These are phyloP conservation scores for Paedocypris sp. DNA, from an alignment of 2,113 vertebrate genomes.

Conservation along the genomic window DNA sequence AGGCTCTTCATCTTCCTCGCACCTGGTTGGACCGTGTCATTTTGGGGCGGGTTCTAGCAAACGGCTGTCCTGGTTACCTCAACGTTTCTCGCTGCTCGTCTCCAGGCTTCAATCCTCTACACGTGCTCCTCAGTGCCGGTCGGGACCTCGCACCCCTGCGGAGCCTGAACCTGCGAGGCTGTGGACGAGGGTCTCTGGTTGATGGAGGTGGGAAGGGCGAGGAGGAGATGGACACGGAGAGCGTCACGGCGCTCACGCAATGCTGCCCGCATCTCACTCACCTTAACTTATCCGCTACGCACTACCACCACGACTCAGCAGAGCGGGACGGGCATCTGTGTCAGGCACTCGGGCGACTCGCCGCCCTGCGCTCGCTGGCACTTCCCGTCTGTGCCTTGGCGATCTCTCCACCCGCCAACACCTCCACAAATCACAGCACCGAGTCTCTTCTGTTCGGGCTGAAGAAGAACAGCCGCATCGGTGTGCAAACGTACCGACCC, in stretches of 20 bases:
- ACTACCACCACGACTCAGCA: conserved; percentile 70
- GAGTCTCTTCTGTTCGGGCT: conserved; percentile 60
- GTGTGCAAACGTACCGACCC: conserved; percentile 58
- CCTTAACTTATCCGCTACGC: conserved; percentile 86
- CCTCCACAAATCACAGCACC: conserved; percentile 32
- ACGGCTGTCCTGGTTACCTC: conserved; percentile 80
- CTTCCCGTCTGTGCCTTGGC: conserved; percentile 80
- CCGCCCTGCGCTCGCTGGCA: conserved; percentile 69
- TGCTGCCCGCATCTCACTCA: conserved; percentile 72
- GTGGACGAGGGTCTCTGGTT: conserved; percentile 67
- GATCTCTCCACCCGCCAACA: conserved; percentile 51
- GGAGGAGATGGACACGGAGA: conserved; percentile 73
- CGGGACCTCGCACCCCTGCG: conserved; percentile 70
- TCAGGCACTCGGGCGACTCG: conserved; percentile 68
- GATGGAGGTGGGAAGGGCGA: conserved; percentile 72
- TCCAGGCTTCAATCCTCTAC: conserved; percentile 73
- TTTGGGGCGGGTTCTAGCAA: conserved; percentile 73
- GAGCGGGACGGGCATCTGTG: conserved; percentile 70
- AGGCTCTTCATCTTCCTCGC: conserved; percentile 81
- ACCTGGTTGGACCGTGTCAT: conserved; percentile 80
- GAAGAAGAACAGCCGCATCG: conserved; percentile 76
- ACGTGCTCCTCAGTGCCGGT: conserved; percentile 69
- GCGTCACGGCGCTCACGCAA: conserved; percentile 66
- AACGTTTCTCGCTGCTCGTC: conserved; percentile 83
- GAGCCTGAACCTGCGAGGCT: conserved; percentile 85